phyloP scores from a whole-genome alignment of 1,140 invertebrate genomes.

The Probaryconus sp. region DNA sequence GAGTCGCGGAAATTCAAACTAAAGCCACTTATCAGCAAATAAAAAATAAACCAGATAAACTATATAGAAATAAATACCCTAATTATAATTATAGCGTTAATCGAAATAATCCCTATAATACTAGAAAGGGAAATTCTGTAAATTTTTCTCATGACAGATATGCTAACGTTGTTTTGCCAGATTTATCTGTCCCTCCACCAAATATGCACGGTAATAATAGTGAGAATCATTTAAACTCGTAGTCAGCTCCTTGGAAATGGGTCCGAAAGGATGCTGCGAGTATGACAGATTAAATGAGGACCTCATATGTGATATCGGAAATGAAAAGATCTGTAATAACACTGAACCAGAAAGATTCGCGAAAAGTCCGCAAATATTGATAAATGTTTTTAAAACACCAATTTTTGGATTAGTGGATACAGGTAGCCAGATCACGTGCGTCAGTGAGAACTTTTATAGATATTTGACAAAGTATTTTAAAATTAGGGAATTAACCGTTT shows the following conservation, averaged over 20 bases:
- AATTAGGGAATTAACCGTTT: not conserved
- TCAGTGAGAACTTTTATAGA: not conserved
- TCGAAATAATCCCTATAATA: too few relatives aligned
- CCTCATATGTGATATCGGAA: not conserved
- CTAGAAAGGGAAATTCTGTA: not conserved
- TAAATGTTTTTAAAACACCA: not conserved
- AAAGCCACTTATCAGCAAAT: too few relatives aligned
- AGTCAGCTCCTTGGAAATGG: not conserved
- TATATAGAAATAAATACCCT: too few relatives aligned
- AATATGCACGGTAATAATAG: too few relatives aligned
- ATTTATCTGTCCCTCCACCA: not conserved
- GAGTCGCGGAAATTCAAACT: too few relatives aligned
- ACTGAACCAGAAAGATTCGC: not conserved
- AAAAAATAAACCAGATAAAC: constrained; percentile 1
- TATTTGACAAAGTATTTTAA: constrained; percentile 1
- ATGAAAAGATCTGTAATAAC: not conserved
- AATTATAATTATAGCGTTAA: too few relatives aligned
- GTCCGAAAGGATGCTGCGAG: constrained; percentile 4
- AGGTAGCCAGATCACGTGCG: constrained; percentile 6
- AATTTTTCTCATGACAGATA: too few relatives aligned
- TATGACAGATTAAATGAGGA: constrained; percentile 4
- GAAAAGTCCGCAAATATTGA: constrained; percentile 5
- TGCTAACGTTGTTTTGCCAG: not conserved
- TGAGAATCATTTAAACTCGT: not conserved
- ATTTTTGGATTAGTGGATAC: not conserved